Conservation (phyloP, 2,888 invertebrate genomes). For the Phragmatobia fuliginosa region DNA sequence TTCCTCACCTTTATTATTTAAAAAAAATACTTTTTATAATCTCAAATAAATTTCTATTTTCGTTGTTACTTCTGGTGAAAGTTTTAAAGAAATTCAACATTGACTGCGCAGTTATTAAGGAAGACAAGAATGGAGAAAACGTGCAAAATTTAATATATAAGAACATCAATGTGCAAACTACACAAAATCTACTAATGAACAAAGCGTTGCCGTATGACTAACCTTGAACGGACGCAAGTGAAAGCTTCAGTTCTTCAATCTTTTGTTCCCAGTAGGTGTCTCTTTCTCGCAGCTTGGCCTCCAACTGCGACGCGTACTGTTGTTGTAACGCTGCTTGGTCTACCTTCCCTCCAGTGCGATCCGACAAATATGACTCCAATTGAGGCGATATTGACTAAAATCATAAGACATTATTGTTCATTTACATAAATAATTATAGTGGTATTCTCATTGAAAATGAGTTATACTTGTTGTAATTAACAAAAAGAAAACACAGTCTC, state of each 20-base stretch:
- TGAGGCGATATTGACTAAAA: conserved; percentile 82
- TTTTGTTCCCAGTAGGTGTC: conserved; percentile 87
- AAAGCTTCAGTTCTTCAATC: conserved; percentile 86
- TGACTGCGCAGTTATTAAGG: background rate
- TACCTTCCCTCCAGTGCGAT: conserved; percentile 76
- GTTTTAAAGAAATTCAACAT: background rate
- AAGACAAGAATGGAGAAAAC: background rate
- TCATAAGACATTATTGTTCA: background rate
- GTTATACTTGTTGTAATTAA: background rate
- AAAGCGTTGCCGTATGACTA: conserved; percentile 34
- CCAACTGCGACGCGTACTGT: conserved; percentile 87
- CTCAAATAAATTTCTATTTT: background rate
- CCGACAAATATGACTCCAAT: conserved; percentile 78
- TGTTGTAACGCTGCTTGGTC: conserved; percentile 81
- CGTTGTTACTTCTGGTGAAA: background rate
- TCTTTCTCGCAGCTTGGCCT: conserved; percentile 88
- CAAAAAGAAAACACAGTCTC: too few species aligned
- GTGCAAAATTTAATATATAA: background rate
- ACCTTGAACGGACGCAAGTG: conserved; percentile 90
- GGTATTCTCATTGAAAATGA: too few species aligned
- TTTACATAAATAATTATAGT: too few species aligned
- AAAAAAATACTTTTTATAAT: background rate
- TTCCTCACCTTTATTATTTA: conserved; percentile 69
- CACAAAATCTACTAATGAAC: conserved; percentile 2
- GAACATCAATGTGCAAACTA: background rate